Conservation (phyloP, 2,113 vertebrate genomes). For the Semnornis frantzii region DNA sequence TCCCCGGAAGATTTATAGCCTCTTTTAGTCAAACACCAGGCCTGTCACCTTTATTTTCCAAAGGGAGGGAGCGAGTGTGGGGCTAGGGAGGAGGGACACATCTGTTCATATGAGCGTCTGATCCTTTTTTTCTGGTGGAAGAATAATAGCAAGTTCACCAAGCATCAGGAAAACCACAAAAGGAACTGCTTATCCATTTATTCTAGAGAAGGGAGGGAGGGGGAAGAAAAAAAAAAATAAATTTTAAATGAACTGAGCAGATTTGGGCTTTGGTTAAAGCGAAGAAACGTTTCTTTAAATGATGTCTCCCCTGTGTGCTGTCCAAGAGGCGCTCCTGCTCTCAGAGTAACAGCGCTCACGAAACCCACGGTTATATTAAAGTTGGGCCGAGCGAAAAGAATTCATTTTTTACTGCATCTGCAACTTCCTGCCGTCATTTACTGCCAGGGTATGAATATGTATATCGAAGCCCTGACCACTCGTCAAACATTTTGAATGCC, state of each 20-base stretch:
- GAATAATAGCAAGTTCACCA: slow-evolving; percentile 49
- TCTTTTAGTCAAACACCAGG: background rate
- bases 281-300: slow-evolving; percentile 63
- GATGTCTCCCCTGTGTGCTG: slow-evolving; percentile 64
- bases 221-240: background rate
- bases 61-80: background rate
- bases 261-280: slow-evolving; percentile 60
- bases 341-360: background rate
- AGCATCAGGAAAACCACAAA: slow-evolving; percentile 48
- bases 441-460: background rate
- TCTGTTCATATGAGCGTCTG: background rate
- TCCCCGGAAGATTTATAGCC: background rate
- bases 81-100: slow-evolving; percentile 27
- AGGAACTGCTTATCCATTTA: slow-evolving; percentile 47
- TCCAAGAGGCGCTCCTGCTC: slow-evolving; percentile 35
- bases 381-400: background rate
- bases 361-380: slow-evolving; percentile 6
- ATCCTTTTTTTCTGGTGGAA: slow-evolving; percentile 2
- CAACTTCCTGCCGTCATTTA: slow-evolving; percentile 45
- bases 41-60: background rate
- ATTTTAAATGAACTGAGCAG: slow-evolving; percentile 56
- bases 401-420: slow-evolving; percentile 49
- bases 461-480: slow-evolving; percentile 14
- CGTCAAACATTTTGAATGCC: slow-evolving; percentile 54
- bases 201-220: background rate